Conservation (phyloP, 2,113 vertebrate genomes). For the Polypterus senegalus region DNA sequence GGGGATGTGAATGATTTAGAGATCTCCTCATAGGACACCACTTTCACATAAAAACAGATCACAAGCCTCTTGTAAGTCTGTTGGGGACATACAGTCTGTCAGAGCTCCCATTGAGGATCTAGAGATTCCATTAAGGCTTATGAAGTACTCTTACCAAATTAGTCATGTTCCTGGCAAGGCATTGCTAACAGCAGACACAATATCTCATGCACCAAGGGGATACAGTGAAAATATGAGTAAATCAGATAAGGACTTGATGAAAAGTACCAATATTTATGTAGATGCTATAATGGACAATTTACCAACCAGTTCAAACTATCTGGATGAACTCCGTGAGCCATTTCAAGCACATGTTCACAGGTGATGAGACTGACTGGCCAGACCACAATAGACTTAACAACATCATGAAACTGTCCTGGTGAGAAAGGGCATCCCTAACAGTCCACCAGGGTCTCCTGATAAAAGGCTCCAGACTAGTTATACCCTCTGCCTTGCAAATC, state of each 20-base stretch:
- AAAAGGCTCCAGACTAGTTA: neutral
- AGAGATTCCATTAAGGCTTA: neutral
- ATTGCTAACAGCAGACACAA: neutral
- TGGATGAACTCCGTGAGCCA: too few species aligned
- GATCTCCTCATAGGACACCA: neutral
- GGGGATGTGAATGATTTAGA: neutral
- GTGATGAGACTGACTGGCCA: neutral
- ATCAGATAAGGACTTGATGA: neutral
- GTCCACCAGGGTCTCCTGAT: conserved; percentile 7
- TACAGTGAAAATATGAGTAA: neutral
- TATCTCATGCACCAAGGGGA: neutral
- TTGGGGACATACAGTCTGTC: neutral
- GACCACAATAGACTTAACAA: neutral
- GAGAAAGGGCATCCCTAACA: neutral
- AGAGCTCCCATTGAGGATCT: neutral
- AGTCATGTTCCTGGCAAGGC: neutral
- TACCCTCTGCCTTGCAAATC: conserved; percentile 4
- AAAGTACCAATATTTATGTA: too few species aligned
- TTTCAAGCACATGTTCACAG: neutral
- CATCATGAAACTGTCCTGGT: neutral
- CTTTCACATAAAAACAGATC: neutral
- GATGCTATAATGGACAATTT: too few species aligned
- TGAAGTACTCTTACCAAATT: conserved; percentile 1
- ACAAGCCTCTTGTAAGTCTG: neutral
- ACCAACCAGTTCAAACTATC: too few species aligned